Evolutionary conservation across 2,113 vertebrate genomes (phyloP), one percentile per base, ranked within the genome.

Genomic region (Barbus barbus): DNA sequence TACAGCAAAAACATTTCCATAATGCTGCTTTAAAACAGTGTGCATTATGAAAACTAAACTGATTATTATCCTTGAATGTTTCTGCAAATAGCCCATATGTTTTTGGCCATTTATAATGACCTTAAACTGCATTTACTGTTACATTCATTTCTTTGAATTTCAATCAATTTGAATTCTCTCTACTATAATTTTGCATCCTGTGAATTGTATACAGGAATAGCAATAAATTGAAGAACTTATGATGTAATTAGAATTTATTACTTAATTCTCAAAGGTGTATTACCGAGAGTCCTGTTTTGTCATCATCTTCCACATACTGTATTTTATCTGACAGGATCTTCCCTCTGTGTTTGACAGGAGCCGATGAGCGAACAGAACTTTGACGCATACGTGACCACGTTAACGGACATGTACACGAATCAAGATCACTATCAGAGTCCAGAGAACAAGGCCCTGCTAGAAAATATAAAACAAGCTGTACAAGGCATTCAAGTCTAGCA

Each of bases 391-490:
- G 98, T 99, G 94, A 99, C 96, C 91, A 99, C 97, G 90, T 94
- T 99, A 92, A 98, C 98, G 92, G 98, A 99, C 91, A 99, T 99
- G 95, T 99, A 99, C 94, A 94, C 97, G 88, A 98, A 97, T 95
- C 97, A 98, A 93, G 98, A 99, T 86, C 97, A 97, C 95, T 99
- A 98, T 95, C 98, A 99, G 96, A 98, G 96, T 92, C 96, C 96
- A 67, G 97, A 99, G 94, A 99, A 98, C 96, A 99, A 99, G 95
- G 96, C 95, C 90, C 95, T 99, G 92, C 94, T 99, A 95, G 98
- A 99, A 94, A 99, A 97, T 93, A 98, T 99, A 94, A 99, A 99
- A 93, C 98, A 99, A 95, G 97, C 98, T 89, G 98, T 99, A 89
- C 97, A 98, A 96, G 98, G 98, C 91, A 99, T 99, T 93, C 97